Conservation (phyloP, 2,797 vertebrate genomes). For the Bradypodion pumilum region DNA sequence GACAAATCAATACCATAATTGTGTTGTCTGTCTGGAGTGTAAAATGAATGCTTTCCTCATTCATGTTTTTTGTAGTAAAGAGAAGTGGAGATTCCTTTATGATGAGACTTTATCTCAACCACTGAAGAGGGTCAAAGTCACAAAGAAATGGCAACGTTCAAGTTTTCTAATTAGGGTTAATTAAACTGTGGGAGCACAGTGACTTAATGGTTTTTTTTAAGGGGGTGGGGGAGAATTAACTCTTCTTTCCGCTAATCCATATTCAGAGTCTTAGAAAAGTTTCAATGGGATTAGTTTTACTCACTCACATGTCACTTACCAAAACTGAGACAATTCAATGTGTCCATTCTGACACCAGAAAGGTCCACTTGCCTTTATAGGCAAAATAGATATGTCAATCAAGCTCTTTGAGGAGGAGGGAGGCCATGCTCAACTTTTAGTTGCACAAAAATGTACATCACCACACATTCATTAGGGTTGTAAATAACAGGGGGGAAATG, state of each 20-base stretch:
- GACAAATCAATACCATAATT: slow-evolving; percentile 32
- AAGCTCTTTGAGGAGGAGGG: slow-evolving; percentile 6
- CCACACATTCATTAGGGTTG: slow-evolving; percentile 48
- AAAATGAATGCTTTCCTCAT: slow-evolving; percentile 18
- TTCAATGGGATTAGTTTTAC: not conserved
- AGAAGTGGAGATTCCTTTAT: not conserved
- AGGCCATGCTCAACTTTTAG: slow-evolving; percentile 33
- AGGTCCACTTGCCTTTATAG: not conserved
- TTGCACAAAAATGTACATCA: slow-evolving; percentile 9
- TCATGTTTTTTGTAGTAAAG: slow-evolving; percentile 22
- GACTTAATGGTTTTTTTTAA: not conserved
- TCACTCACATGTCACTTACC: slow-evolving; percentile 6
- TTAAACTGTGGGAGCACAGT: not conserved
- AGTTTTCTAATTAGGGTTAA: not conserved
- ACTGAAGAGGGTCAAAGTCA: slow-evolving; percentile 5
- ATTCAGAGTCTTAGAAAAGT: slow-evolving; percentile 50
- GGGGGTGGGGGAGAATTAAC: not conserved
- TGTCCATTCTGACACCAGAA: slow-evolving; percentile 45
- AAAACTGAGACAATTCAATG: slow-evolving; percentile 47
- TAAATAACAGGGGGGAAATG: not conserved
- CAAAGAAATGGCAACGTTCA: not conserved
- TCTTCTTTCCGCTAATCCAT: slow-evolving; percentile 19
- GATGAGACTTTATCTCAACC: not conserved
- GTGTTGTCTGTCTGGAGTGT: slow-evolving; percentile 18
- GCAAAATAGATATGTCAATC: slow-evolving; percentile 31